phyloP scores from a whole-genome alignment of 2,113 vertebrate species.

The Eurystomus gularis region DNA sequence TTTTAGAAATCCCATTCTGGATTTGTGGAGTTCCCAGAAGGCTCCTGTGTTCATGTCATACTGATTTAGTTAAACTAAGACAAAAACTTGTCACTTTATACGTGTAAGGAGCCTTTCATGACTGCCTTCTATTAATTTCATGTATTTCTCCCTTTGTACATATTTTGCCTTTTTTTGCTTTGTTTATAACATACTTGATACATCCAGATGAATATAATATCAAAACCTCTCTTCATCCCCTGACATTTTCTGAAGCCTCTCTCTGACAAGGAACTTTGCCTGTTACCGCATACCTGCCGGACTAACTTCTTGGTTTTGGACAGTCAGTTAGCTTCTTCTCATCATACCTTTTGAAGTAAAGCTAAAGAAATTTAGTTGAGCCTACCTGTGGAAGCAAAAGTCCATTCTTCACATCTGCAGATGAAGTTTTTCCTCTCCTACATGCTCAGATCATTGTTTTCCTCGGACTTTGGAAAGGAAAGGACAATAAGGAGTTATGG shows the following conservation, averaged over 20 bases:
- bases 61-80: background rate
- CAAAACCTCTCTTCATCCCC: background rate
- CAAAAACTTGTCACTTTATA: background rate
- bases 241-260: background rate
- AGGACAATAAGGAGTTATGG: background rate
- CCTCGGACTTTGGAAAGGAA: background rate
- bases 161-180: background rate
- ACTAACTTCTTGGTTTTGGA: background rate
- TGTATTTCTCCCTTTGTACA: background rate
- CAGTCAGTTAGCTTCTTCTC: background rate
- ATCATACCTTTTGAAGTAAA: background rate
- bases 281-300: background rate
- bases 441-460: background rate
- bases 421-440: background rate
- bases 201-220: background rate
- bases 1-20: background rate
- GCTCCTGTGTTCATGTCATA: background rate
- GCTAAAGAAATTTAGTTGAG: background rate
- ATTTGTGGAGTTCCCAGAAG: background rate
- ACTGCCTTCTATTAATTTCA: background rate
- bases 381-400: background rate
- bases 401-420: background rate
- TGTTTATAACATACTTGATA: background rate
- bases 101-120: background rate
- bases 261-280: background rate